A percentile compares a stretch with the other conserved stretches of the same genome.
Conservation (phyloP, 2,888 invertebrate genomes). For the Dasysyrphus albostriatus region DNA sequence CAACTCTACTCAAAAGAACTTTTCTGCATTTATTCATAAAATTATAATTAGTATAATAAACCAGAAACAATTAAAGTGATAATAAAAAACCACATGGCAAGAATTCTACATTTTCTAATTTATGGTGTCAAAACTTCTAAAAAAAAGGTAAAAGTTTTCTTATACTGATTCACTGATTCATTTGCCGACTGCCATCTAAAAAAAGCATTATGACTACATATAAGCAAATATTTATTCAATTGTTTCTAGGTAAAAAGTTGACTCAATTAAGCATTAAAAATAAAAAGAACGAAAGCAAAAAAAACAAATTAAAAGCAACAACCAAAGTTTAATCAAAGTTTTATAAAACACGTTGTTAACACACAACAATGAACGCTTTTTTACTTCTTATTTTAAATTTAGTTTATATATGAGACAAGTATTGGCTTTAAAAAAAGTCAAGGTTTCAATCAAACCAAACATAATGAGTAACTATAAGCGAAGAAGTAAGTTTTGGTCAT, state of each 20-base stretch:
- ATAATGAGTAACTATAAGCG: too few relatives aligned
- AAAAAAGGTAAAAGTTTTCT: neutral
- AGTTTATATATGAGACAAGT: neutral
- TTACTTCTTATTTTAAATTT: neutral
- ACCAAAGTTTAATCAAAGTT: neutral
- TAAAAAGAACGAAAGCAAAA: neutral
- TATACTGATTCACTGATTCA: neutral
- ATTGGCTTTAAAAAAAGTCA: neutral
- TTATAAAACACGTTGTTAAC: neutral
- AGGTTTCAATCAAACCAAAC: neutral
- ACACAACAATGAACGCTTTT: neutral
- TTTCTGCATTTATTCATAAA: neutral
- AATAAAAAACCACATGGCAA: neutral
- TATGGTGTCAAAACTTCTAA: neutral
- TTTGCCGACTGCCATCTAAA: neutral
- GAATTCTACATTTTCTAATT: neutral
- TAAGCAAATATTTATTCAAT: conserved; percentile 4
- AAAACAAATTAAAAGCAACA: neutral
- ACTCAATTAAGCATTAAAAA: neutral
- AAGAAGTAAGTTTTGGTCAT: too few relatives aligned
- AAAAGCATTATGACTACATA: neutral
- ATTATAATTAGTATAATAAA: neutral
- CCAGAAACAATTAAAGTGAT: neutral
- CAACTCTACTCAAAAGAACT: too few relatives aligned
- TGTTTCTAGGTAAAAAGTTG: neutral